Base-by-base conservation (phyloP, 2,888 invertebrate genomes). In the Xestia ashworthii region DNA sequence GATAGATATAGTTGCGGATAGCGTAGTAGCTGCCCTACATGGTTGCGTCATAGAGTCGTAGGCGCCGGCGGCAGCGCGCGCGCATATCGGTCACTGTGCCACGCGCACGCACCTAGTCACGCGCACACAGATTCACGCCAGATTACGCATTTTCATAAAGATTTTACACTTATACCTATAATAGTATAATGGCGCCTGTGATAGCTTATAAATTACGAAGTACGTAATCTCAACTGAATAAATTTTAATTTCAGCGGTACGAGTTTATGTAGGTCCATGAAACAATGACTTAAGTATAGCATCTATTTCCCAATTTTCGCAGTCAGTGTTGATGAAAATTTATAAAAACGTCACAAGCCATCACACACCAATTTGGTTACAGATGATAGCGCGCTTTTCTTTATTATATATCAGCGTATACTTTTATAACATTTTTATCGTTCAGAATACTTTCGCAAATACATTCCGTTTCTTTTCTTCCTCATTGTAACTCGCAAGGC, bases 61-160 rank as follows among this genome's bases (percentile, higher is more conserved):
- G 91, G 89, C 91, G 92, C 92, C 89, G 87, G 88, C 88, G 88
- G 83, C 85, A 82, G 83, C 89, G 83, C 87, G 82, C 87, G 89
- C 89, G 90, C 90, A 93, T 90, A 85, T 93, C 93, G 95, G 95
- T 95, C 95, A 94, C 90, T 93, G 93, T 92, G 94, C 91, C 95
- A 91, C 86, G 85, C 89, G 88, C 89, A 89, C 91, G 91, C 89
- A 90, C 81, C 89, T 89, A 90, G 89, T 92, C 93, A 93, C 91
- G 92, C 91, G 92, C 86, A 75, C 81, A 74, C 79, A 76, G 80
- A 89, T 88, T 85, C 83, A 84, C 81, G 82, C 85, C 66, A 87
- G 78, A 86, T 82, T 85, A 86, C 87, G 69, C 82, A 82, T 84
- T 83, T 83, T 79, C 62, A 62, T 55, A 79, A 83, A 55, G 60